Base-by-base conservation (phyloP, 2,113 vertebrate genomes). In the Dendrocopos noguchii region DNA sequence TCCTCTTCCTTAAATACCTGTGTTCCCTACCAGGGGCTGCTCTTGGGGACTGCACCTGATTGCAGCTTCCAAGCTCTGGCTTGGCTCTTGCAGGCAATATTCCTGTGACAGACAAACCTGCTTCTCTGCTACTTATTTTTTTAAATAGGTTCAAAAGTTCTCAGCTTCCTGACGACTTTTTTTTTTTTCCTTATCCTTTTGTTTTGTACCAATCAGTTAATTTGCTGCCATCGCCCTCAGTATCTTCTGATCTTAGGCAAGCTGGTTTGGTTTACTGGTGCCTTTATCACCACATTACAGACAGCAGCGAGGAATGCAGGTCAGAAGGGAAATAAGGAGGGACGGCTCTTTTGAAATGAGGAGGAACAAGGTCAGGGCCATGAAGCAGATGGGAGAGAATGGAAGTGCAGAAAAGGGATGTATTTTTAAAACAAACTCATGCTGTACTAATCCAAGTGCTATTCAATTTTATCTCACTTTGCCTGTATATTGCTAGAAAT, bases 101-200 rank as follows among this genome's bases (percentile, higher is more conserved):
- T 78, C 57, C 80, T 91, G 76, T 65, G 64, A 72, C 34, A 78
- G 82, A 70, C 71, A 90, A 70, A 44, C 34, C 75, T 68, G 57
- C 70, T 86, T 34, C 86, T 91, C 56, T 84, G 81, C 14, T 59
- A 86, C 56, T 20, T 59, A 81, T 91, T 96, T 96, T 76, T 94
- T 95, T 84, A 97, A 95, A 95, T 24, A 73, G 80, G 79, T 93
- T 97, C 94, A 91, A 94, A 96, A 96, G 95, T 95, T 94, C 91
- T 86, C 82, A 56, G 84, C 89, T 95, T 96, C 94, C 93, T 94
- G 75, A 82, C 34, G 65, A 44, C 22, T 34, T 52, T 52, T 47
- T 47, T 47, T 84, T 68, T 70, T 74, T 59, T n/a, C 20, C 25
- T 20, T 1, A 4, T 14, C 10, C 36, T 47, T 95, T 95, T 96